A percentile compares a stretch with the other conserved stretches of the same genome.
Evolutionary conservation across 2,113 vertebrate species (phyloP).

Genomic region (Seriola rivoliana): DNA sequence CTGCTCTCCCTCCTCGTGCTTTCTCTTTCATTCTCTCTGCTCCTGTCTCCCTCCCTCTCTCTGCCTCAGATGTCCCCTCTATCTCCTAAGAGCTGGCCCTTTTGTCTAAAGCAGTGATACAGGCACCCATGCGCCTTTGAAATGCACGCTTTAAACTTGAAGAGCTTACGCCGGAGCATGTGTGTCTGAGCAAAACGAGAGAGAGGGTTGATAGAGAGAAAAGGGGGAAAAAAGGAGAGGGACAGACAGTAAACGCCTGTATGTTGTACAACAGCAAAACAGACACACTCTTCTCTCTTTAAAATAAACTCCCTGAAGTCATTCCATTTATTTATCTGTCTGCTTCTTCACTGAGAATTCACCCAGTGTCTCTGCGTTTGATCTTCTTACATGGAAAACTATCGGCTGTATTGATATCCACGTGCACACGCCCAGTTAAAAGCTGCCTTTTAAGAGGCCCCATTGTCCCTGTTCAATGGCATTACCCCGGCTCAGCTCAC

Average conservation of each 20-base stretch:
- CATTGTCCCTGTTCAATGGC: slow-evolving; percentile 81
- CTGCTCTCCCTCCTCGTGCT: slow-evolving; percentile 58
- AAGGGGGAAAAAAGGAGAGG: not conserved
- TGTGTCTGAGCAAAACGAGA: slow-evolving; percentile 72
- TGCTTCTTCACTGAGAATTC: slow-evolving; percentile 62
- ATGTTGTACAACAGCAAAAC: slow-evolving; percentile 74
- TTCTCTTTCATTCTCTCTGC: slow-evolving; percentile 73
- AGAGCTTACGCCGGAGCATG: slow-evolving; percentile 73
- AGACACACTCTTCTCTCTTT: slow-evolving; percentile 64
- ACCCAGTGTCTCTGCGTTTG: slow-evolving; percentile 69
- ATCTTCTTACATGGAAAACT: slow-evolving; percentile 80
- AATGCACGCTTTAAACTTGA: slow-evolving; percentile 80
- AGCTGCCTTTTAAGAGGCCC: slow-evolving; percentile 82
- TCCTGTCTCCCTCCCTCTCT: slow-evolving; percentile 59
- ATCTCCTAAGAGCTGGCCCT: slow-evolving; percentile 75
- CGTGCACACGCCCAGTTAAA: slow-evolving; percentile 75
- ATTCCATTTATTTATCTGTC: slow-evolving; percentile 73
- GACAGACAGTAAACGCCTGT: slow-evolving; percentile 47
- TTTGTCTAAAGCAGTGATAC: slow-evolving; percentile 79
- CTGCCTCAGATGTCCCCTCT: slow-evolving; percentile 78
- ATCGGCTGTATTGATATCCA: slow-evolving; percentile 79
- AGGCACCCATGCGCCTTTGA: slow-evolving; percentile 73
- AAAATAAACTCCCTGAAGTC: slow-evolving; percentile 71
- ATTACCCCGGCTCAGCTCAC: slow-evolving; percentile 77
- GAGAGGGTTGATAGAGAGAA: slow-evolving; percentile 35